Evolutionary conservation across 1,140 invertebrate species (phyloP).

Genomic region (Megalopta genalis): DNA sequence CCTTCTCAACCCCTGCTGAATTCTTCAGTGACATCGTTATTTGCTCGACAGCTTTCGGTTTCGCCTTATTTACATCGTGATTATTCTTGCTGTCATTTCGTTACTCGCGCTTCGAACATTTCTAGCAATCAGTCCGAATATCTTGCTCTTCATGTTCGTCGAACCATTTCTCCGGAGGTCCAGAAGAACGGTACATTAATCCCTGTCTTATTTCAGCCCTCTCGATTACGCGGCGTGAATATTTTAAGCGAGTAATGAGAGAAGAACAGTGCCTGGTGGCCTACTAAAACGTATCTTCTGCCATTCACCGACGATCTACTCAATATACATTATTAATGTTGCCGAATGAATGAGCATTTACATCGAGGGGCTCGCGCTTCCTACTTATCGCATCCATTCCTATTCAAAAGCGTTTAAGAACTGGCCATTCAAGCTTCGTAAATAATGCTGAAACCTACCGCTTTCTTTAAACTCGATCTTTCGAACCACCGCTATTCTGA

Average conservation of each 20-base stretch:
- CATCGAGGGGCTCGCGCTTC: neutral
- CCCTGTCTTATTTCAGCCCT: neutral
- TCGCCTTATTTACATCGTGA: slow-evolving; percentile 46
- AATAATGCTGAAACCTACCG: neutral
- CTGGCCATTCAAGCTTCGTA: neutral
- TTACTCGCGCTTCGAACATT: slow-evolving; percentile 17
- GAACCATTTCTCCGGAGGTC: neutral
- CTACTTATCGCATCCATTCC: neutral
- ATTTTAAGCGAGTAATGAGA: neutral
- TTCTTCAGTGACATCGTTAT: slow-evolving; percentile 58
- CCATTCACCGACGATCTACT: neutral
- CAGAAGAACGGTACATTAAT: neutral
- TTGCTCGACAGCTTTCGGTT: slow-evolving; percentile 55
- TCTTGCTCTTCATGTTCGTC: slow-evolving; percentile 23
- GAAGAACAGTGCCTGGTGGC: neutral
- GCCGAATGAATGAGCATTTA: neutral
- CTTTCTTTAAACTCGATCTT: neutral
- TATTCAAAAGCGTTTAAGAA: neutral
- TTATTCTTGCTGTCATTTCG: slow-evolving; percentile 20
- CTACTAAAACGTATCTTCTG: neutral
- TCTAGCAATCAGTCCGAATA: slow-evolving; percentile 29
- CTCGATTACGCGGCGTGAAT: neutral
- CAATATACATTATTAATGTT: slow-evolving; percentile 9
- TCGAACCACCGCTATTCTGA: too few species aligned
- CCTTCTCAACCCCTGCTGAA: slow-evolving; percentile 55